Conservation (phyloP, 2,888 invertebrate genomes). For the Drosophila antonietae region DNA sequence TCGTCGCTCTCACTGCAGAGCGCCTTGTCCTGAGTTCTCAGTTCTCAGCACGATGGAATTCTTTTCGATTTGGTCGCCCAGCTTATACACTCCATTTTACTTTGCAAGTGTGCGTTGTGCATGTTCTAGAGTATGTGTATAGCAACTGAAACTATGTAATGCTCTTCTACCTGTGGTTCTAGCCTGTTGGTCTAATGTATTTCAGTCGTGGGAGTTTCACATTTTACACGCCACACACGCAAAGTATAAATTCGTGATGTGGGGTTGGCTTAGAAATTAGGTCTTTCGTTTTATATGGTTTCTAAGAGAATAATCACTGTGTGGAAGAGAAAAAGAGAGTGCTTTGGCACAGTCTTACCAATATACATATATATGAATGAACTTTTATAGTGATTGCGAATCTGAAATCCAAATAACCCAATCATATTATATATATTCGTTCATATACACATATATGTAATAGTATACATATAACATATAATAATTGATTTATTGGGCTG, state of each 20-base stretch:
- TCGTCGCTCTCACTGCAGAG: constrained; percentile 11
- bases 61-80: constrained; percentile 29
- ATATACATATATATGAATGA: neutral
- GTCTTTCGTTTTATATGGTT: constrained; percentile 33
- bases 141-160: constrained; percentile 34
- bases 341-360: constrained; percentile 1
- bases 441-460: no score
- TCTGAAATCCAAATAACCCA: no score
- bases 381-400: no score
- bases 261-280: constrained; percentile 36
- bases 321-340: constrained; percentile 24
- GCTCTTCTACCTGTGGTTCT: constrained; percentile 31
- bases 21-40: constrained; percentile 8
- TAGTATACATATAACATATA: no score
- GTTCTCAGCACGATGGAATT: constrained; percentile 17
- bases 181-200: constrained; percentile 37
- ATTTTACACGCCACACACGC: constrained; percentile 56
- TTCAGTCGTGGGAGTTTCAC: constrained; percentile 52
- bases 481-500: no score
- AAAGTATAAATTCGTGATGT: constrained; percentile 43
- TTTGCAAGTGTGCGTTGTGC: neutral
- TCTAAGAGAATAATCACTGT: constrained; percentile 33
- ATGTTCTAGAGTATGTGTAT: constrained; percentile 8
- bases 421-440: no score
- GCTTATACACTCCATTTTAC: neutral